A percentile compares a stretch with the other conserved stretches of the same genome.
These are phyloP conservation scores for Drosophila mulleri DNA, from an alignment of 2,888 invertebrate species.

Conservation along the genomic window DNA sequence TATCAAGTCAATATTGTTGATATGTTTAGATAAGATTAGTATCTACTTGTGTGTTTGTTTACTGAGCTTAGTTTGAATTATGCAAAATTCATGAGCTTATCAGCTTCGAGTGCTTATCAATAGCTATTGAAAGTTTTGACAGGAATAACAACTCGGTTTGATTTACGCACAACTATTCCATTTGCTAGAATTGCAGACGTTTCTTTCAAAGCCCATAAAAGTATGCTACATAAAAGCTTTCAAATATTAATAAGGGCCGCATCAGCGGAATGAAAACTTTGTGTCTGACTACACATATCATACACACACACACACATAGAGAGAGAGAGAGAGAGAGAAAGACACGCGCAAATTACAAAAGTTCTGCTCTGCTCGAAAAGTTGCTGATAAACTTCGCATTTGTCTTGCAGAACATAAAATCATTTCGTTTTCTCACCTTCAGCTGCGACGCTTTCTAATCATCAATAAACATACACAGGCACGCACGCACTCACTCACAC, in stretches of 20 bases:
- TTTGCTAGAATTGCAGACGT: background rate
- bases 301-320: slow-evolving; percentile 1
- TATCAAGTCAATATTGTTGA: background rate
- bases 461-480: slow-evolving; percentile 41
- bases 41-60: background rate
- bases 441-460: slow-evolving; percentile 66
- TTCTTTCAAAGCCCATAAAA: slow-evolving; percentile 19
- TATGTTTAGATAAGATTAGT: background rate
- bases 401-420: slow-evolving; percentile 47
- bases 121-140: background rate
- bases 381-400: slow-evolving; percentile 43
- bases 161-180: slow-evolving; percentile 5
- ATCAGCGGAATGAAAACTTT: slow-evolving; percentile 10
- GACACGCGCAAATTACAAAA: slow-evolving; percentile 35
- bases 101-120: slow-evolving; percentile 2
- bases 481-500: slow-evolving; percentile 28
- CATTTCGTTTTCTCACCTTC: slow-evolving; percentile 68
- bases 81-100: slow-evolving; percentile 1
- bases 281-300: slow-evolving; percentile 21
- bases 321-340: background rate
- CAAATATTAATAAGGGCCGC: slow-evolving; percentile 11
- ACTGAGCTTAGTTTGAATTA: background rate
- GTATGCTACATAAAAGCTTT: slow-evolving; percentile 45
- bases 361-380: slow-evolving; percentile 29
- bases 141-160: slow-evolving; percentile 6